A percentile compares a stretch with the other conserved stretches of the same genome.
phyloP scores from a whole-genome alignment of 2,888 invertebrate species.

The Microplitis deprimator region DNA sequence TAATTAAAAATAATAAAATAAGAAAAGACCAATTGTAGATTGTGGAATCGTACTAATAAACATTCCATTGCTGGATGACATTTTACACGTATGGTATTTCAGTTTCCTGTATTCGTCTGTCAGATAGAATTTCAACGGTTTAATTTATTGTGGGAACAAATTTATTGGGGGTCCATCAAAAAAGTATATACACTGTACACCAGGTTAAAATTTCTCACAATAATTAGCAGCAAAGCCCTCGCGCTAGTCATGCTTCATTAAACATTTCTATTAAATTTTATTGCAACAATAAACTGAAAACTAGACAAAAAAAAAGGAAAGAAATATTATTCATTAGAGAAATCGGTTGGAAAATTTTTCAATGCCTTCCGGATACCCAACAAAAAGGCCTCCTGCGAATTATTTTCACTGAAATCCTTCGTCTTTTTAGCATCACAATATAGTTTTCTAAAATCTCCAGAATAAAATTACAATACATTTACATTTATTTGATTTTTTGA shows the following conservation, averaged over 20 bases:
- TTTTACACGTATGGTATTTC: not conserved
- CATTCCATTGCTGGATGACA: not conserved
- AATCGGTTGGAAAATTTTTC: not conserved
- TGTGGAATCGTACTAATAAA: not conserved
- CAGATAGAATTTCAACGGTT: slow-evolving; percentile 7
- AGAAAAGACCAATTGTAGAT: slow-evolving; percentile 37
- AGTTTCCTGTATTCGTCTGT: slow-evolving; percentile 26
- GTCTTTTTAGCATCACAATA: not conserved
- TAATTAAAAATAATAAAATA: slow-evolving; percentile 47
- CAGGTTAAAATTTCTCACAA: slow-evolving; percentile 45
- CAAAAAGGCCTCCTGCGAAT: not conserved
- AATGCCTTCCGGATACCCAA: not conserved
- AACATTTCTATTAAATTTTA: slow-evolving; percentile 19
- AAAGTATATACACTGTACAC: slow-evolving; percentile 14
- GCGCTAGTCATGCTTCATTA: slow-evolving; percentile 43
- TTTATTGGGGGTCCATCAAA: slow-evolving; percentile 1
- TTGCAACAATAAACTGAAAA: not conserved
- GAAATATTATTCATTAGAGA: not conserved
- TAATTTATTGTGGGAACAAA: slow-evolving; percentile 50
- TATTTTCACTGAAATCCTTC: not conserved
- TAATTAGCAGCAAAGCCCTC: slow-evolving; percentile 42
- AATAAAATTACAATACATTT: not conserved
- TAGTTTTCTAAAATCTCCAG: not conserved
- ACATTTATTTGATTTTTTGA: not conserved
- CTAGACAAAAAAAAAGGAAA: not conserved